Percentiles rank a stretch among this genome's conserved stretches.
Conservation (phyloP, 2,797 vertebrate genomes). For the Melanotaenia pygmaea region DNA sequence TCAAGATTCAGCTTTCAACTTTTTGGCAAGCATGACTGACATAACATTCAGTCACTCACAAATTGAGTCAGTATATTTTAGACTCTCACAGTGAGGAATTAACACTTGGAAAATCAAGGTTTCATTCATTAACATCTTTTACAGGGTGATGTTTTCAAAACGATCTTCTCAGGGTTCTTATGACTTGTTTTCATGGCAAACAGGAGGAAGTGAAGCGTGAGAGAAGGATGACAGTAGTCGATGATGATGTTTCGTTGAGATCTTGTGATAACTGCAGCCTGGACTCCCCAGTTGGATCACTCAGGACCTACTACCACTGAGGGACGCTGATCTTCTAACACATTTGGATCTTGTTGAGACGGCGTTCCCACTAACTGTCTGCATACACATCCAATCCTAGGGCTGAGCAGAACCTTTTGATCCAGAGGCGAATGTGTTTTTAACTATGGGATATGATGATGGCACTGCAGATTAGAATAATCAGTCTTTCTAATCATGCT, state of each 20-base stretch:
- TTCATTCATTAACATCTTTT: neutral
- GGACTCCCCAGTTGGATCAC: neutral
- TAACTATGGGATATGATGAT: slow-evolving; percentile 46
- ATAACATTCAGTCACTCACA: too few species aligned
- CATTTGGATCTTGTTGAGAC: neutral
- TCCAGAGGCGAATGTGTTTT: slow-evolving; percentile 44
- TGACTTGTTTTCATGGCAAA: neutral
- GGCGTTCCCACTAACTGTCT: neutral
- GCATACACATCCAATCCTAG: slow-evolving; percentile 11
- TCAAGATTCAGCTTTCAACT: too few species aligned
- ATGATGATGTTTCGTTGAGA: neutral
- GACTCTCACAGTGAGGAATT: neutral
- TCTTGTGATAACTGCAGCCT: neutral
- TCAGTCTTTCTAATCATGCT: slow-evolving; percentile 63
- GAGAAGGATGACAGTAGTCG: neutral
- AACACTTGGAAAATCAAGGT: too few species aligned
- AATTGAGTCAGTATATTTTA: too few species aligned
- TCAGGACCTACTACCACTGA: neutral
- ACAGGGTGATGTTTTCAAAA: neutral
- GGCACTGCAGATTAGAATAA: slow-evolving; percentile 41
- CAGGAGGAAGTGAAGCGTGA: neutral
- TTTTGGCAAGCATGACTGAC: too few species aligned
- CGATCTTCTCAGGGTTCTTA: neutral
- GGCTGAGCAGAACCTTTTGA: slow-evolving; percentile 22
- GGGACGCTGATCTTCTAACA: neutral